phyloP scores from a whole-genome alignment of 1,140 invertebrate genomes.

The Calliopsis andreniformis region DNA sequence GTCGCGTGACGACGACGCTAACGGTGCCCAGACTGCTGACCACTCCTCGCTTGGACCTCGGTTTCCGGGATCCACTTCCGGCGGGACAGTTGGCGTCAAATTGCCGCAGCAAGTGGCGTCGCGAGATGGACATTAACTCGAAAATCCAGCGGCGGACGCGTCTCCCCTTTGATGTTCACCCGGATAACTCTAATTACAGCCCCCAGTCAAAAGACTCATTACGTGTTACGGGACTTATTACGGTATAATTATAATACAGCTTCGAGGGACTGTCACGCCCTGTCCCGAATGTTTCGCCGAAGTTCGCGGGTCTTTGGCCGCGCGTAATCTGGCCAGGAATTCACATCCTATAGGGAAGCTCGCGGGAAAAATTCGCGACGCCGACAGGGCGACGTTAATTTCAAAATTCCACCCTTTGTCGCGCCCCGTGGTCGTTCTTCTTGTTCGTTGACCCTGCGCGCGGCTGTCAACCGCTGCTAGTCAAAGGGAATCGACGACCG shows the following conservation, averaged over 20 bases:
- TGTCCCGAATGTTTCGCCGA: neutral
- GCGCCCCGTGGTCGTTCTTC: too few species aligned
- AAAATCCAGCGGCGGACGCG: constrained; percentile 6
- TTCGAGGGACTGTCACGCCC: neutral
- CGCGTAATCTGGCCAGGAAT: neutral
- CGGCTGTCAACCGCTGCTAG: too few species aligned
- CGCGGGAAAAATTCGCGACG: neutral
- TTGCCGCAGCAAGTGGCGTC: constrained; percentile 32
- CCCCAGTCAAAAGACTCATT: constrained; percentile 48
- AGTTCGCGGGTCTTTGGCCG: neutral
- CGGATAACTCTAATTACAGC: constrained; percentile 41
- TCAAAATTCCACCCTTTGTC: too few species aligned
- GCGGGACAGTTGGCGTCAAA: constrained; percentile 61
- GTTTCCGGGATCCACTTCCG: constrained; percentile 56
- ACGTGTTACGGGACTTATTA: constrained; percentile 42
- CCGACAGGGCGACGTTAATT: too few species aligned
- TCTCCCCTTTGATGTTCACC: constrained; percentile 32
- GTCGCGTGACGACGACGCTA: constrained; percentile 18
- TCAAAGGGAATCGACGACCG: too few species aligned
- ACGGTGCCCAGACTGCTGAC: constrained; percentile 43
- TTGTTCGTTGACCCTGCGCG: too few species aligned
- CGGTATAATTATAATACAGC: constrained; percentile 34
- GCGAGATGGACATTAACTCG: constrained; percentile 52
- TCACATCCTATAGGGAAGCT: neutral
- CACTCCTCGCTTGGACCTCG: constrained; percentile 45